These are phyloP conservation scores for Plusia festucae DNA, from an alignment of 2,888 invertebrate species.

Conservation along the genomic window DNA sequence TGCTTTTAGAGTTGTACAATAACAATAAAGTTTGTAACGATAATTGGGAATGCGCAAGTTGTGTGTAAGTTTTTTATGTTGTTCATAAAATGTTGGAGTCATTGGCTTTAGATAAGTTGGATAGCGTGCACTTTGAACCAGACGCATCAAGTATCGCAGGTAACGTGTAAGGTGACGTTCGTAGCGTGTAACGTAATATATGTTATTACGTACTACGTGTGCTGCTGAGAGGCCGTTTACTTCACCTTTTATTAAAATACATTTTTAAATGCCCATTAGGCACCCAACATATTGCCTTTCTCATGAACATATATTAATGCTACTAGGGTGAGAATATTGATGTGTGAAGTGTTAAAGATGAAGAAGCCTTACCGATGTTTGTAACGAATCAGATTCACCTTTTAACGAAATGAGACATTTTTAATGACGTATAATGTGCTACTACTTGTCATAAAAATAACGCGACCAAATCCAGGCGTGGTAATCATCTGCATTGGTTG, in stretches of 20 bases:
- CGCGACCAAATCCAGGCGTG: slow-evolving; percentile 9
- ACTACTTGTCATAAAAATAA: background rate
- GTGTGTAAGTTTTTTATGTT: slow-evolving; percentile 41
- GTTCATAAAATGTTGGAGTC: slow-evolving; percentile 40
- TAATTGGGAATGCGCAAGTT: slow-evolving; percentile 24
- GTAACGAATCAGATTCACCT: background rate
- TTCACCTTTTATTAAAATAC: background rate
- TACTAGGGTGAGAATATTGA: background rate
- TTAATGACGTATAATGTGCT: background rate
- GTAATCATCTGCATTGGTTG: slow-evolving; percentile 11
- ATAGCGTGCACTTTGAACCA: slow-evolving; percentile 23
- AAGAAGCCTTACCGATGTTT: no score
- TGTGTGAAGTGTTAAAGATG: no score
- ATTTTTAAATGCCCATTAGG: background rate
- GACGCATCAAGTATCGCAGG: slow-evolving; percentile 13
- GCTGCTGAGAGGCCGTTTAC: background rate
- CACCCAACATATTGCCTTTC: background rate
- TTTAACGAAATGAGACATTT: background rate
- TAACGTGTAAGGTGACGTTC: slow-evolving; percentile 30
- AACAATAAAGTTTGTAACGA: slow-evolving; percentile 45
- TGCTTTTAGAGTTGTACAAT: slow-evolving; percentile 34
- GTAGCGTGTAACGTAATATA: slow-evolving; percentile 12
- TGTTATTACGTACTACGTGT: background rate
- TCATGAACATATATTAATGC: background rate
- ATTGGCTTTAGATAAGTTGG: slow-evolving; percentile 11